These are phyloP conservation scores for Phengaris alcon DNA, from an alignment of 2,888 invertebrate genomes.

Conservation along the genomic window DNA sequence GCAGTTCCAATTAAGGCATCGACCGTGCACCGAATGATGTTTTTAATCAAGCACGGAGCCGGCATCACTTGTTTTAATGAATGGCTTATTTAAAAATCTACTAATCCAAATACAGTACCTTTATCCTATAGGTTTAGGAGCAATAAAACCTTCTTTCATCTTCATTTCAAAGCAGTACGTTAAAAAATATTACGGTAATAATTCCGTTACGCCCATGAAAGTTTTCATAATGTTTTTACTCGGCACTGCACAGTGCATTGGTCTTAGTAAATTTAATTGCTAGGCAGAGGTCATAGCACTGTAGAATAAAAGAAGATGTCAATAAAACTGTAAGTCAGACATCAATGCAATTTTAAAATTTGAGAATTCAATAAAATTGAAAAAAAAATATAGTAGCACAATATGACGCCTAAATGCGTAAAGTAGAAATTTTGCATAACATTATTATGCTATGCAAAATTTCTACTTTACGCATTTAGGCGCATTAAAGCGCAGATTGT, in stretches of 20 bases:
- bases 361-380: too few species aligned
- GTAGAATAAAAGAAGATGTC: not conserved
- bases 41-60: constrained; percentile 73
- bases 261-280: constrained; percentile 16
- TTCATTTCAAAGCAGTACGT: constrained; percentile 29
- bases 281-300: constrained; percentile 3
- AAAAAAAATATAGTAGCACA: too few species aligned
- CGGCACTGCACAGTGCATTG: constrained; percentile 13
- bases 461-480: not conserved
- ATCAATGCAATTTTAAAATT: not conserved
- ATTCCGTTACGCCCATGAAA: constrained; percentile 25
- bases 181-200: constrained; percentile 29
- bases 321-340: not conserved
- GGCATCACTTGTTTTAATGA: constrained; percentile 54
- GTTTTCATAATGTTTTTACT: constrained; percentile 27
- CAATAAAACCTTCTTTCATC: constrained; percentile 39
- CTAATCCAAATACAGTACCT: constrained; percentile 38
- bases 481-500: constrained; percentile 13
- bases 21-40: constrained; percentile 72
- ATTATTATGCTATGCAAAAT: not conserved
- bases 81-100: constrained; percentile 40
- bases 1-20: constrained; percentile 76
- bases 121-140: constrained; percentile 35
- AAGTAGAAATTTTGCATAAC: too few species aligned
- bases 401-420: too few species aligned